Conservation (phyloP, 1,140 invertebrate genomes). For the Musca vetustissima region DNA sequence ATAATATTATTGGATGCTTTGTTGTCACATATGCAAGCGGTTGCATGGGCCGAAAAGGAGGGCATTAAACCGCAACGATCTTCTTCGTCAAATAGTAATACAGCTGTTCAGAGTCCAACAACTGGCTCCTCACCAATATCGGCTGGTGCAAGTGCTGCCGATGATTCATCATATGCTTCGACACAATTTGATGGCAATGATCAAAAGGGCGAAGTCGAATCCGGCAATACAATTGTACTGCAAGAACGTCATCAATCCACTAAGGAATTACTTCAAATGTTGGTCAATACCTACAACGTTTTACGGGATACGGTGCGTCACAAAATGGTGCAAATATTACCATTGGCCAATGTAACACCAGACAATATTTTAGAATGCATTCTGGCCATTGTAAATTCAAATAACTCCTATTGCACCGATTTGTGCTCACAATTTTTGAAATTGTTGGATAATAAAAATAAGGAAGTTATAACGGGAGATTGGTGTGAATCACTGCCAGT, state of each 20-base stretch:
- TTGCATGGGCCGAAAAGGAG: constrained; percentile 49
- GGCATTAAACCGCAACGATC: constrained; percentile 29
- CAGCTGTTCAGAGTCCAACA: neutral
- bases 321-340: constrained; percentile 41
- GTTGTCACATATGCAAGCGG: constrained; percentile 50
- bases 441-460: constrained; percentile 49
- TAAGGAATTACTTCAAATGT: constrained; percentile 41
- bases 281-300: constrained; percentile 42
- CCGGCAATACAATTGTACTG: neutral
- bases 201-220: constrained; percentile 24
- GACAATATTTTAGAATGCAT: constrained; percentile 44
- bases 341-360: constrained; percentile 41
- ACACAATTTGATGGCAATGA: constrained; percentile 17
- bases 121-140: constrained; percentile 8
- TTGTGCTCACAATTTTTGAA: constrained; percentile 48
- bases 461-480: constrained; percentile 48
- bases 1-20: constrained; percentile 48
- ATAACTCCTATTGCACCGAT: constrained; percentile 46
- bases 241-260: constrained; percentile 39
- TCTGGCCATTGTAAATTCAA: constrained; percentile 49
- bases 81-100: neutral
- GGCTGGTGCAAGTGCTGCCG: constrained; percentile 5
- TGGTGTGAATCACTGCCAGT: constrained; percentile 50
- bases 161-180: constrained; percentile 22
- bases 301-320: constrained; percentile 40